Evolutionary conservation across 2,113 vertebrate genomes (phyloP).

Genomic region (Chlamydotis undulata): DNA sequence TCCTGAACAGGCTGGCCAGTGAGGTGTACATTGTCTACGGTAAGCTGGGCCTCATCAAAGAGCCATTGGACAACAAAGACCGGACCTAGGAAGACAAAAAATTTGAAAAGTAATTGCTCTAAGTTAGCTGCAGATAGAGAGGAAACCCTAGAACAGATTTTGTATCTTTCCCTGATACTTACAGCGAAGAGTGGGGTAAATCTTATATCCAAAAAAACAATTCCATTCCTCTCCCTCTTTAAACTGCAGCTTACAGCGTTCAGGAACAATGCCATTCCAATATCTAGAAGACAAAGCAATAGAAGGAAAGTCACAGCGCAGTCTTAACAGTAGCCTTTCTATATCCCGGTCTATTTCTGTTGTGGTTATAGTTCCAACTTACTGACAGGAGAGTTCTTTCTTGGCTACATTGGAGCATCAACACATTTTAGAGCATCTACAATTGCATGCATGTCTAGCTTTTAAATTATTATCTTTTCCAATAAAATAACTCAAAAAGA

Average conservation of each 20-base stretch:
- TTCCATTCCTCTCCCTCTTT: constrained; percentile 97
- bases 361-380: background rate
- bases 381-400: background rate
- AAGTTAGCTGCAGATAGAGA: background rate
- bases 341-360: background rate
- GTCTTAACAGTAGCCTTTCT: background rate
- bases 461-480: background rate
- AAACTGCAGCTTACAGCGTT: constrained; percentile 86
- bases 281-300: constrained; percentile 76
- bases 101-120: background rate
- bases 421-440: background rate
- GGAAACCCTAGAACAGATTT: background rate
- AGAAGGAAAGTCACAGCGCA: background rate
- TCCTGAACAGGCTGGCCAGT: constrained; percentile 96
- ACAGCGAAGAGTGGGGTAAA: constrained; percentile 95
- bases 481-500: background rate
- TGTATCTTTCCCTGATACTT: constrained; percentile 47
- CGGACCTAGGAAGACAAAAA: constrained; percentile 76
- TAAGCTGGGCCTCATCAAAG: constrained; percentile 96
- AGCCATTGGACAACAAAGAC: constrained; percentile 98
- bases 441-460: background rate
- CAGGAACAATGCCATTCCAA: constrained; percentile 92
- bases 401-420: background rate
- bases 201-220: constrained; percentile 97
- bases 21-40: constrained; percentile 94